Conservation (phyloP, 2,113 vertebrate species). For the Colius striatus region DNA sequence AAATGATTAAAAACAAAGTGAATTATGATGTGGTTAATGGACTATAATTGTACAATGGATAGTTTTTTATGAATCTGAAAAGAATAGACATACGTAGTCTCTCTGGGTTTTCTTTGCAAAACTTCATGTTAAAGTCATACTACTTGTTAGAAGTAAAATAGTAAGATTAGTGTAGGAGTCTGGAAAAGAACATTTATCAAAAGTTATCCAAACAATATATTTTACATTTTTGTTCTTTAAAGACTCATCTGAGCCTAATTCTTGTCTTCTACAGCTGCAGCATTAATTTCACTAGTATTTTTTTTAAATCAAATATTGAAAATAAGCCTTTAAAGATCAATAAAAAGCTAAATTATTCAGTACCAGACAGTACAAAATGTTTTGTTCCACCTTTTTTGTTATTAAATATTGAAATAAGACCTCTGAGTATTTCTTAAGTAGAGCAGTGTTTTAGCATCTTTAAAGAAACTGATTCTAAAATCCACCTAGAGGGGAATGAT, state of each 20-base stretch:
- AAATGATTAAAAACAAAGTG: neutral
- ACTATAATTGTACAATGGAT: neutral
- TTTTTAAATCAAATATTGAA: constrained; percentile 41
- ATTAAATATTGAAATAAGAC: constrained; percentile 26
- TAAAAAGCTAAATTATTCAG: constrained; percentile 37
- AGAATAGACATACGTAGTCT: neutral
- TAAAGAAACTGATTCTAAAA: neutral
- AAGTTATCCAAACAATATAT: neutral
- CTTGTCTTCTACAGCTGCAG: neutral
- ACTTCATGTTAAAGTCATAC: neutral
- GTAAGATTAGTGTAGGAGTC: neutral
- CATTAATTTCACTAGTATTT: neutral
- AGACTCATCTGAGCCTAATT: neutral
- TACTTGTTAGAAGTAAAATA: neutral
- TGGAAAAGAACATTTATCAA: neutral
- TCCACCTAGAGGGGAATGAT: neutral
- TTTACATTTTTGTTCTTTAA: neutral
- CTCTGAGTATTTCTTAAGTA: neutral
- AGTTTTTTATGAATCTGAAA: neutral
- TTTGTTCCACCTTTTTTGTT: neutral
- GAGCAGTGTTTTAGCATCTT: neutral
- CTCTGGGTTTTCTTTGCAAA: neutral
- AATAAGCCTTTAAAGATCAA: constrained; percentile 20
- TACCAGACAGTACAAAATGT: neutral
- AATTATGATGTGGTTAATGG: neutral